phyloP scores from a whole-genome alignment of 2,797 vertebrate species.

The Rhinogobio ventralis region DNA sequence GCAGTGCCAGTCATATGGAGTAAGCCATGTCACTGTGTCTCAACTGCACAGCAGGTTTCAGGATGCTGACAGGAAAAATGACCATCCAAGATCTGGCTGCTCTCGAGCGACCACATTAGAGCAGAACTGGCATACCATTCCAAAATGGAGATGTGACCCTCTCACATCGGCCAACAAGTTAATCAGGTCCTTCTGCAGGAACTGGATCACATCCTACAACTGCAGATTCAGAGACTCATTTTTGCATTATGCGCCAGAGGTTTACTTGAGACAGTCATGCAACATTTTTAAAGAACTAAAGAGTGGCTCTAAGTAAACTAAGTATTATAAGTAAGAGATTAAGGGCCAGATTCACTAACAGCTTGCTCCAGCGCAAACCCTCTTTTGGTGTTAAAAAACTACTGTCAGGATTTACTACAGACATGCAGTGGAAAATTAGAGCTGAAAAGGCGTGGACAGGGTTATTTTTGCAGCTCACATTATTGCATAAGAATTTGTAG shows the following conservation, averaged over 20 bases:
- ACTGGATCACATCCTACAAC: conserved; percentile 4
- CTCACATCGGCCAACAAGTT: background rate
- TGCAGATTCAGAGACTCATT: conserved; percentile 6
- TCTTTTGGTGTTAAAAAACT: no score
- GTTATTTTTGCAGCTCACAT: no score
- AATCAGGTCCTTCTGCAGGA: conserved; percentile 23
- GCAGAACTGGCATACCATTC: background rate
- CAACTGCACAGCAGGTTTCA: background rate
- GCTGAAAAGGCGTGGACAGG: no score
- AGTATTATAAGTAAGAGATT: background rate
- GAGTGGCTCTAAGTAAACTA: background rate
- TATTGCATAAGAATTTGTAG: no score
- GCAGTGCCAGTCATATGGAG: conserved; percentile 2
- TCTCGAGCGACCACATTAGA: background rate
- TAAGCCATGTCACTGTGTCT: background rate
- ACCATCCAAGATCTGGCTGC: conserved; percentile 3
- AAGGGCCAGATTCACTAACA: no score
- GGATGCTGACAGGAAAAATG: conserved; percentile 10
- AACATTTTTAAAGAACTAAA: background rate
- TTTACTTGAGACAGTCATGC: background rate
- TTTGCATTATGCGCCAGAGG: background rate
- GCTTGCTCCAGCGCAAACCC: no score
- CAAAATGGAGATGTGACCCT: conserved; percentile 9
- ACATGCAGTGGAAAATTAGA: no score
- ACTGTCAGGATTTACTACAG: no score